Conservation (phyloP, 2,888 invertebrate species). For the Ennomos erosarius region DNA sequence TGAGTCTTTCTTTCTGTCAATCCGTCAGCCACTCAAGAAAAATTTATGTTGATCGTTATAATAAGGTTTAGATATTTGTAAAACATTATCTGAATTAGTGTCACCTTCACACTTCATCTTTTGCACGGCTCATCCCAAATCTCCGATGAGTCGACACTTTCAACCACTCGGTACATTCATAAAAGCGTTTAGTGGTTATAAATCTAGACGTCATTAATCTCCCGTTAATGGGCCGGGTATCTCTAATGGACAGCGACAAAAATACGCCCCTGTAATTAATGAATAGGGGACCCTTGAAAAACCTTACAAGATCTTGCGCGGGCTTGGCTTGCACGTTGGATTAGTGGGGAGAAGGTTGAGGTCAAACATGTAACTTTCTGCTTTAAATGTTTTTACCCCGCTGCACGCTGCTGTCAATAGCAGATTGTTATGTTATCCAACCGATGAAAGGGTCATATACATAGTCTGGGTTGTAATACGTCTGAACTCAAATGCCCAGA, state of each 20-base stretch:
- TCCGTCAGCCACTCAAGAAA: no score
- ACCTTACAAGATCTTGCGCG: conserved; percentile 27
- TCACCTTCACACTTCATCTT: not conserved
- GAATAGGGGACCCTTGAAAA: conserved; percentile 45
- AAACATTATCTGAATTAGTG: no score
- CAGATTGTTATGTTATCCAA: no score
- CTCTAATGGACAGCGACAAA: conserved; percentile 77
- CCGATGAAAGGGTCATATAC: no score
- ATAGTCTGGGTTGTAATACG: no score
- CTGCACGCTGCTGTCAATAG: no score
- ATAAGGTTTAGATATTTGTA: no score
- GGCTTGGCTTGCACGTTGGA: conserved; percentile 17
- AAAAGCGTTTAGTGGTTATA: conserved; percentile 28
- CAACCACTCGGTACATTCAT: conserved; percentile 26
- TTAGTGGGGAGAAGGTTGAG: conserved; percentile 10
- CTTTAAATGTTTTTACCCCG: no score
- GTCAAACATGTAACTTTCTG: not conserved
- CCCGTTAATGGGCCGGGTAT: conserved; percentile 41
- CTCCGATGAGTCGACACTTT: conserved; percentile 25
- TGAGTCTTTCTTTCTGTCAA: no score
- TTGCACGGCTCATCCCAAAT: conserved; percentile 5
- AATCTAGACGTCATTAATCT: conserved; percentile 65
- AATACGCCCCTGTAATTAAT: conserved; percentile 70
- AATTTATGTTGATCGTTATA: no score
- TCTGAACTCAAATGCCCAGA: no score